These are phyloP conservation scores for Echeneis naucrates DNA, from an alignment of 2,797 vertebrate genomes.

Conservation along the genomic window DNA sequence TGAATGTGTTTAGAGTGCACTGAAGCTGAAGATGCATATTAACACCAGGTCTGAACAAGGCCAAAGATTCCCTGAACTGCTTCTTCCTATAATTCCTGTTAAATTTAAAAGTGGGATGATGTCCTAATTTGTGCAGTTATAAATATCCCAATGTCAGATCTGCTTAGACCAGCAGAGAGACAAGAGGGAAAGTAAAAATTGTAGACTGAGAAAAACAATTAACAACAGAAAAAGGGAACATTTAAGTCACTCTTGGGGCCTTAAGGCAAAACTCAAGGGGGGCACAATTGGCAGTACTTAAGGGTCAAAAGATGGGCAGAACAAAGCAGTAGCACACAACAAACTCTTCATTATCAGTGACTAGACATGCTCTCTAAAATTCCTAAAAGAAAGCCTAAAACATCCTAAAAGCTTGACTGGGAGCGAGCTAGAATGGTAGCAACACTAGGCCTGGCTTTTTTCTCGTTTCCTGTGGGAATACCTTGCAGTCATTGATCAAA, in stretches of 20 bases:
- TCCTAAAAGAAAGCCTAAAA: constrained; percentile 27
- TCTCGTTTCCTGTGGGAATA: constrained; percentile 38
- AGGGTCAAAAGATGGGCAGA: neutral
- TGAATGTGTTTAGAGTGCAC: neutral
- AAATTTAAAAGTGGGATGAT: constrained; percentile 53
- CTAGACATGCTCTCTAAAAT: constrained; percentile 2
- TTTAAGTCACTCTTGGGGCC: neutral
- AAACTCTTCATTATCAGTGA: constrained; percentile 15
- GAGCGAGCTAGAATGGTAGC: constrained; percentile 1
- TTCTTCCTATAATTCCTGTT: constrained; percentile 41
- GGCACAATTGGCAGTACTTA: constrained; percentile 20
- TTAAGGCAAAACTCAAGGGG: constrained; percentile 6
- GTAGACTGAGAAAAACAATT: neutral
- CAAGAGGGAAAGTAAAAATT: constrained; percentile 6
- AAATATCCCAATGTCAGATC: constrained; percentile 69
- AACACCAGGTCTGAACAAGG: neutral
- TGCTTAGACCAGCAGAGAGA: constrained; percentile 49
- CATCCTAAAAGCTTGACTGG: constrained; percentile 21
- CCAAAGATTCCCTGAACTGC: constrained; percentile 2
- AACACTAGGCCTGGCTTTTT: constrained; percentile 21
- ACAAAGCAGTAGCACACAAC: constrained; percentile 15
- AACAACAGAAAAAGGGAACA: neutral
- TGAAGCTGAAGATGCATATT: neutral
- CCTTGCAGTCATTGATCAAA: constrained; percentile 33
- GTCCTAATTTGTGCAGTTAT: constrained; percentile 78